phyloP scores from a whole-genome alignment of 2,797 vertebrate species.

The Australoheros facetus region DNA sequence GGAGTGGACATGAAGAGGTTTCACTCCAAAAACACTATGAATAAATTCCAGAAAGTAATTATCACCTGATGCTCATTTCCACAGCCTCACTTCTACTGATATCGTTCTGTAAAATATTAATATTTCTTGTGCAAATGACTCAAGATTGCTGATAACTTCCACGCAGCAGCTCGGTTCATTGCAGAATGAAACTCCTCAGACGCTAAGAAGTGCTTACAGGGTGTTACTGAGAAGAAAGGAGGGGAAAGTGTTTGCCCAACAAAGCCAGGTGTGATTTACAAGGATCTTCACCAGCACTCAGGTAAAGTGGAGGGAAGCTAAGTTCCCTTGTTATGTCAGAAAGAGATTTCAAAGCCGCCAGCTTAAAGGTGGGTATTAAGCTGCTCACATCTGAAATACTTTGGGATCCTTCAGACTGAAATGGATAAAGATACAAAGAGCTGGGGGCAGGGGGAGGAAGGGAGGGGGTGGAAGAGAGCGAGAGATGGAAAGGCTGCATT shows the following conservation, averaged over 20 bases:
- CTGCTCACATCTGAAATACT: constrained; percentile 80
- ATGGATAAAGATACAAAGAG: constrained; percentile 81
- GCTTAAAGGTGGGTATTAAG: constrained; percentile 72
- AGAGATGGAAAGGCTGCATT: constrained; percentile 17
- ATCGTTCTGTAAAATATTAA: constrained; percentile 34
- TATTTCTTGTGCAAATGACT: constrained; percentile 38
- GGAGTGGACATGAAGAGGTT: constrained; percentile 36
- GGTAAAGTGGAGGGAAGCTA: constrained; percentile 66
- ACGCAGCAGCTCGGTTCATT: constrained; percentile 19
- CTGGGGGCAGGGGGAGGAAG: constrained; percentile 53
- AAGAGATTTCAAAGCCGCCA: constrained; percentile 64
- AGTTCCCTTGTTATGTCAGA: constrained; percentile 58
- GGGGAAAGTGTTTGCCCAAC: constrained; percentile 69
- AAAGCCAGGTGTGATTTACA: constrained; percentile 77
- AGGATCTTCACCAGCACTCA: constrained; percentile 55
- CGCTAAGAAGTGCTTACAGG: background rate
- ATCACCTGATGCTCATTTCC: constrained; percentile 58
- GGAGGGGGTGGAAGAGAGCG: constrained; percentile 4
- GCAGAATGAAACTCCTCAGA: constrained; percentile 37
- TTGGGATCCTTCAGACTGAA: constrained; percentile 81
- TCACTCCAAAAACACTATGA: constrained; percentile 43
- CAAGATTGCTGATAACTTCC: constrained; percentile 12
- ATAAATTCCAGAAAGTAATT: constrained; percentile 56
- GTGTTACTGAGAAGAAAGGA: background rate
- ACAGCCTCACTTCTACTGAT: constrained; percentile 10